Evolutionary conservation across 2,113 vertebrate species (phyloP), one percentile per base, ranked within the genome.

Genomic region (Colossoma macropomum): DNA sequence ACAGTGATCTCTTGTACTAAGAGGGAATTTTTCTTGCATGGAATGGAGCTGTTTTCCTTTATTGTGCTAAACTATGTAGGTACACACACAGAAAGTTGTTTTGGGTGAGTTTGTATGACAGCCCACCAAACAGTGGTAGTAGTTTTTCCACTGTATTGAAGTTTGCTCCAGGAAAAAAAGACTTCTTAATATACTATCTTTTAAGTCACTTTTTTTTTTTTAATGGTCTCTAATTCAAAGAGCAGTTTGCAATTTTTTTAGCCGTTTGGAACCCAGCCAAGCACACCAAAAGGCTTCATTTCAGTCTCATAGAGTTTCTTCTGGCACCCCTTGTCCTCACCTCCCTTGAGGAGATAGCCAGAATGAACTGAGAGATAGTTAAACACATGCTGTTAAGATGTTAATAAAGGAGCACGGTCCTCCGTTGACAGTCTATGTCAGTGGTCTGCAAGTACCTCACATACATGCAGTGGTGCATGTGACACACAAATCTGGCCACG

Each of bases 361-460:
- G 5, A 48, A 63, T 68, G 65, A 70, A 25, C 77, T 62, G 32
- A 19, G 23, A 63, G 13, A 50, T 52, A 68, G 34, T 68, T n/a
- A 79, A 27, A 38, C 69, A 62, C 69, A 79, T 74, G 75, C 79
- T 78, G 68, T 78, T 72, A 80, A 72, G 69, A 72, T 50, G 75
- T 74, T 84, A 77, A 83, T 83, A 86, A 83, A 84, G 38, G 69
- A 38, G 30, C 45, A 50, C 12, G 25, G 59, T 32, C 21, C 25
- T 32, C 21, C 25, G 25, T 50, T 30, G 17, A 75, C 27, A 56
- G 52, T 10, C 54, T 60, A 50, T 25, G 34, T 38, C 54, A 50
- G 48, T 76, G 76, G 1, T 21, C 16, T 54, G 52, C 17, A 54
- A 15, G 52, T 54, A 21, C 7, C 52, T 11, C 1, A 4, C 52